Base-by-base conservation (phyloP, 2,888 invertebrate species). In the Apamea anceps region DNA sequence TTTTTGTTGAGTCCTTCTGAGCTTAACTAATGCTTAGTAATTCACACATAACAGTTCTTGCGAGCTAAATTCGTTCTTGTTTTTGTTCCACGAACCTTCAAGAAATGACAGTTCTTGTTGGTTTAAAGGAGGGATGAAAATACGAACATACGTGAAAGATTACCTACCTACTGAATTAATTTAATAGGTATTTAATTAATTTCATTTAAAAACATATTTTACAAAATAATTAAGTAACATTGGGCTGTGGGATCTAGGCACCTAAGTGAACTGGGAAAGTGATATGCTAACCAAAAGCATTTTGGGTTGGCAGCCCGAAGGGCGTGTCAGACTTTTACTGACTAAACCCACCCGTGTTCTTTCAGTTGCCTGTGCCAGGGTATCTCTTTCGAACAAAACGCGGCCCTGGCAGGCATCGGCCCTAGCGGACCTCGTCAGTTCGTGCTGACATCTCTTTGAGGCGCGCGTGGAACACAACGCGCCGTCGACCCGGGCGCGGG, bases 1-100 rank as follows among this genome's bases (percentile, higher is more conserved):
- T 77, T 81, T 85, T 85, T 80, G 74, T 79, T 65, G 48, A 48
- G 71, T 75, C 62, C 37, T 51, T 65, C 32, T 65, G 25, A 68
- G 67, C 68, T 75, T n/a, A 79, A 42, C 2, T 65, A 70, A 80
- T 81, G 74, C 42, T 72, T n/a, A 51, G 45, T 65, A 67, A 68
- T 77, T 62, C 60, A 62, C 75, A 74, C 68, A 72, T 60, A 80
- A 77, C 37, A 65, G 37, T 74, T 72, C 77, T 75, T 72, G 51
- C 25, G 25, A 77, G 45, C 32, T 74, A 67, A 18, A 72, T 62
- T 67, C 8, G 15, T 66, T 75, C 45, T 67, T 48, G 32, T 70
- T 81, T 72, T 65, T 60, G 72, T 76, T 70, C 21, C 21, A n/a
- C 48, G 28, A 51, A 66, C 65, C 72, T 42, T 72, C 18, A 60